Evolutionary conservation across 2,797 vertebrate species (phyloP), one percentile per base, ranked within the genome.

Genomic region (Luscinia luscinia): DNA sequence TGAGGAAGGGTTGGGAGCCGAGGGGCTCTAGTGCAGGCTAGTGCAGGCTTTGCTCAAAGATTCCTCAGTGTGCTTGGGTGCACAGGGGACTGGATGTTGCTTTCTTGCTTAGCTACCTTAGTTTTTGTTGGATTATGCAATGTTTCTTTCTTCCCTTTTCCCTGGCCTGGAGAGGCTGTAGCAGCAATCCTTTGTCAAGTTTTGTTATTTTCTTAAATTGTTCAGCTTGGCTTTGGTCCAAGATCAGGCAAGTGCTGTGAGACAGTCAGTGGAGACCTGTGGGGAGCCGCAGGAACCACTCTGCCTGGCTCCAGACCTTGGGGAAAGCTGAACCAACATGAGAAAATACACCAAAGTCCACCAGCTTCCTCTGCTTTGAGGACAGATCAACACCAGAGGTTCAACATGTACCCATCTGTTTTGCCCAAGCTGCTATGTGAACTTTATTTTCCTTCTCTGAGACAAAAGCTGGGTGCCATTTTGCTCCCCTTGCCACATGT

Each of bases 231-330:
- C 27, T 67, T 67, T 58, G 43, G 15, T 48, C 9, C 2, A 3
- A 40, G 63, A 49, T 68, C 43, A 40, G 34, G 18, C 23, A 27
- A 13, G 32, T 2, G 0, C 11, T 2, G 2, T 7, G 28, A 48
- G 18, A 38, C 12, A 24, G 17, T 13, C 13, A 21, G 28, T 23
- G 0, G 2, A n/a, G 41, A 40, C 18, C 4, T 18, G 19, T 49
- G 19, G 19, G 15, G 34, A 48, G 6, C 19, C 0, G 0, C 0
- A 0, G 23, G 18, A 57, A 15, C 23, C 2, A 8, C 24, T 40
- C 43, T 58, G 19, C 9, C 52, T n/a, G 43, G 30, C 23, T 30
- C 28, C 51, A n/a, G 34, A 40, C 6, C 28, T 48, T 9, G 0
- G 7, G 19, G 9, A 40, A 49, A 58, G 8, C 36, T 68, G 43